Base-by-base conservation (phyloP, 1,140 invertebrate genomes). In the Sogatella furcifera region DNA sequence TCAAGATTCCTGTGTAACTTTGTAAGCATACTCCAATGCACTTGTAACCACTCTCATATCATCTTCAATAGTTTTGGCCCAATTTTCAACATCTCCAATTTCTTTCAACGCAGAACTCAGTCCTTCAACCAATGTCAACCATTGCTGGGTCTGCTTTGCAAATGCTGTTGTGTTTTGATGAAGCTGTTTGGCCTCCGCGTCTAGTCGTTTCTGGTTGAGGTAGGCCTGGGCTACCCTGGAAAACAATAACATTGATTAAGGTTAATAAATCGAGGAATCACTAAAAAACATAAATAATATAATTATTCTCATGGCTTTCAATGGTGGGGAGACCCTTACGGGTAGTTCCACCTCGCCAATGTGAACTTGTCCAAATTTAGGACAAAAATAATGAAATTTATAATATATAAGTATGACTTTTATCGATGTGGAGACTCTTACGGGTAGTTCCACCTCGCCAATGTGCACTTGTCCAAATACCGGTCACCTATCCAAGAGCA, bases 61-160 rank as follows among this genome's bases (percentile, higher is more conserved):
- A 53, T 85, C 85, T 76, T 99, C 96, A 66, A 99, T 99, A 64
- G 89, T 95, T 65, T 87, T 84, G 0, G 96, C 92, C 96, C 96
- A 99, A 75, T 97, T 98, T 74, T 98, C 94, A 9, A 97, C 95
- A 81, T 99, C 95, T 13, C 97, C 97, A 52, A 99, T 84, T 81
- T 99, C 95, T 81, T 99, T 99, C 0, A 99, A 74, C 1, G 94
- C 88, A 72, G 91, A 89, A 66, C 95, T 98, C 68, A 99, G 97
- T 60, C 88, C 89, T 73, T 98, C 95, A 5, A 98, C 89, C 31
- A 98, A 77, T 66, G 85, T 85, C 0, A 98, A 73, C 96, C 96
- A 99, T 67, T 96, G 92, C 66, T 94, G 86, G 2, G 94, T 97
- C 75, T 98, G 93, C 77, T 96, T 97, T 0, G 93, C 86, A 78